phyloP scores from a whole-genome alignment of 1,140 invertebrate species.

The Neocloeon triangulifer region DNA sequence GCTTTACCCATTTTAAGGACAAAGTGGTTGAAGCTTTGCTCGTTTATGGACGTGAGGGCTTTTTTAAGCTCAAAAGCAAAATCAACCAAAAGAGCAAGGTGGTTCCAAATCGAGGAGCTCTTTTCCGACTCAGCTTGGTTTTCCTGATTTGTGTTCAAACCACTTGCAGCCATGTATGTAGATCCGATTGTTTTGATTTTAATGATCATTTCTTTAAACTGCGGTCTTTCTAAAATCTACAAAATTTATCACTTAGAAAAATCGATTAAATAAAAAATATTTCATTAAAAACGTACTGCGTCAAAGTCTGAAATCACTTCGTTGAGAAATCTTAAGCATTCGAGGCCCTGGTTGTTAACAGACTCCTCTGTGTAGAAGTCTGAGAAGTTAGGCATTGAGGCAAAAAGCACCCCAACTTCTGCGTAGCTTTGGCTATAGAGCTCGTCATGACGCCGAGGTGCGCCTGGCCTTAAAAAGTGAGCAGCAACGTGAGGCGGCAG shows the following conservation, averaged over 20 bases:
- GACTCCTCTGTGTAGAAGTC: conserved; percentile 91
- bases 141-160: conserved; percentile 66
- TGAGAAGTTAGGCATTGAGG: conserved; percentile 86
- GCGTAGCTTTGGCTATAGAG: conserved; percentile 84
- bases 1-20: conserved; percentile 61
- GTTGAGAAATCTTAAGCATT: conserved; percentile 87
- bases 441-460: conserved; percentile 58
- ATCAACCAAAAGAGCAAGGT: conserved; percentile 63
- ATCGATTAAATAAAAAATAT: not conserved
- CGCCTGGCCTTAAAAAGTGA: conserved; percentile 61
- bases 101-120: no score
- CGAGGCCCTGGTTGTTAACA: conserved; percentile 87
- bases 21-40: conserved; percentile 90
- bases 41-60: conserved; percentile 72
- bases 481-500: conserved; percentile 73
- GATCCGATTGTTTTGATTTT: conserved; percentile 97
- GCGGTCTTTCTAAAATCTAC: conserved; percentile 58
- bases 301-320: conserved; percentile 98
- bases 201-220: conserved; percentile 72
- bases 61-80: conserved; percentile 78
- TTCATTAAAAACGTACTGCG: conserved; percentile 39
- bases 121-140: no score
- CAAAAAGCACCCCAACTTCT: conserved; percentile 78
- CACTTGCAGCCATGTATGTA: conserved; percentile 93
- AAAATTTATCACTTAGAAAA: no score